Evolutionary conservation across 35 echinoderm and acorn worm species (phyloP).

Genomic region (Hemicentrotus pulcherrimus): DNA sequence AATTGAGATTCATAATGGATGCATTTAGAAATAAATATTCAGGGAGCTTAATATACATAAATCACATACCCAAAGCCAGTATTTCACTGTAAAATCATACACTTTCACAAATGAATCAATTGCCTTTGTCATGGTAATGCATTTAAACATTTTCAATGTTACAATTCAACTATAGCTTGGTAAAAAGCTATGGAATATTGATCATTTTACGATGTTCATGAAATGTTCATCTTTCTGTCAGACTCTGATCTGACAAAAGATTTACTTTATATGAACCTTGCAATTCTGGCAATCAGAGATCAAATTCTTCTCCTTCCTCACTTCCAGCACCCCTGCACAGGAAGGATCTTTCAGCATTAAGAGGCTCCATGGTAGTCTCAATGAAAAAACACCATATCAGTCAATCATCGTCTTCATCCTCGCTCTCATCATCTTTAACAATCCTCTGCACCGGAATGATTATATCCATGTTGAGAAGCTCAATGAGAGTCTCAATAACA

Average conservation of each 20-base stretch:
- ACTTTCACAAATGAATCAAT: too few species aligned
- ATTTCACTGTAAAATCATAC: too few species aligned
- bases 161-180: too few species aligned
- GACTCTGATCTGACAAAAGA: not conserved
- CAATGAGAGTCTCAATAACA: constrained; percentile 25
- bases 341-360: not conserved
- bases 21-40: too few species aligned
- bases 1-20: too few species aligned
- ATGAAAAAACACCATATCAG: not conserved
- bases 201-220: too few species aligned
- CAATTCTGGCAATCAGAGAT: not conserved
- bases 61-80: too few species aligned
- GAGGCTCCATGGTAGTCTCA: not conserved
- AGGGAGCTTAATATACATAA: too few species aligned
- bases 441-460: constrained; percentile 2
- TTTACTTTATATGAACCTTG: not conserved
- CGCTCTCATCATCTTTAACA: not conserved
- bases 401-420: not conserved
- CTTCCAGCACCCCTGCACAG: not conserved
- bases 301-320: too few species aligned
- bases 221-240: not conserved
- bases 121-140: too few species aligned
- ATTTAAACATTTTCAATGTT: too few species aligned
- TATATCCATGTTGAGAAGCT: constrained; percentile 27
- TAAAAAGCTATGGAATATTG: too few species aligned